These are phyloP conservation scores for Apocheima hispidaria DNA, from an alignment of 2,888 invertebrate genomes.

Conservation along the genomic window DNA sequence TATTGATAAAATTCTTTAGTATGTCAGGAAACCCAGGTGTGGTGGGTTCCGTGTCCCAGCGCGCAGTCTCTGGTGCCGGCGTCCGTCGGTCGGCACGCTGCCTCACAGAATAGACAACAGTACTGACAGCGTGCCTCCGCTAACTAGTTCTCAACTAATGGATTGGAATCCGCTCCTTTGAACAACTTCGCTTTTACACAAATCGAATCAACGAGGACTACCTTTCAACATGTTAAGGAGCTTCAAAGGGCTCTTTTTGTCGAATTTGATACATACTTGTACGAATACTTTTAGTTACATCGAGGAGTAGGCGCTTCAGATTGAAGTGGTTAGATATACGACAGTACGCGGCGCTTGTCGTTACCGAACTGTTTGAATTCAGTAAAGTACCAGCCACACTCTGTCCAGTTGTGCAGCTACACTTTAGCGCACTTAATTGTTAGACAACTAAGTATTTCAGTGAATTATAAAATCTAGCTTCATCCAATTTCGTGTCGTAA, in stretches of 20 bases:
- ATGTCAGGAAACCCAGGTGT: too few species aligned
- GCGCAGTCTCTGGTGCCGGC: too few species aligned
- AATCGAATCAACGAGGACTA: constrained; percentile 18
- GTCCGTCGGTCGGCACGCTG: too few species aligned
- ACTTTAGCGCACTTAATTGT: not conserved
- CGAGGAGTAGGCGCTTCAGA: too few species aligned
- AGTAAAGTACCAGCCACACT: not conserved
- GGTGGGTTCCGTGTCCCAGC: too few species aligned
- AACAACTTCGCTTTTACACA: constrained; percentile 24
- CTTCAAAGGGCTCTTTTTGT: constrained; percentile 6
- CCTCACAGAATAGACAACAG: too few species aligned
- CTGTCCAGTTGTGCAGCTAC: not conserved
- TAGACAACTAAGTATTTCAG: not conserved
- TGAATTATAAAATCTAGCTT: constrained; percentile 3
- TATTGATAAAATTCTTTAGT: too few species aligned
- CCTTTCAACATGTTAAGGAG: constrained; percentile 8
- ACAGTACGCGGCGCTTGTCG: not conserved
- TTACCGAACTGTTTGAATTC: not conserved
- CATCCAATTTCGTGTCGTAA: not conserved
- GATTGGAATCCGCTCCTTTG: constrained; percentile 38
- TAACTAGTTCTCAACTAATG: constrained; percentile 34
- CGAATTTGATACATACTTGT: not conserved
- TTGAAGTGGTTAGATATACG: not conserved
- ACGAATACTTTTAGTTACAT: not conserved
- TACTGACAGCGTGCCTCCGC: constrained; percentile 8